Percentiles rank a stretch among this genome's conserved stretches.
These are phyloP conservation scores for Bombycilla garrulus DNA, from an alignment of 2,113 vertebrate species.

Conservation along the genomic window DNA sequence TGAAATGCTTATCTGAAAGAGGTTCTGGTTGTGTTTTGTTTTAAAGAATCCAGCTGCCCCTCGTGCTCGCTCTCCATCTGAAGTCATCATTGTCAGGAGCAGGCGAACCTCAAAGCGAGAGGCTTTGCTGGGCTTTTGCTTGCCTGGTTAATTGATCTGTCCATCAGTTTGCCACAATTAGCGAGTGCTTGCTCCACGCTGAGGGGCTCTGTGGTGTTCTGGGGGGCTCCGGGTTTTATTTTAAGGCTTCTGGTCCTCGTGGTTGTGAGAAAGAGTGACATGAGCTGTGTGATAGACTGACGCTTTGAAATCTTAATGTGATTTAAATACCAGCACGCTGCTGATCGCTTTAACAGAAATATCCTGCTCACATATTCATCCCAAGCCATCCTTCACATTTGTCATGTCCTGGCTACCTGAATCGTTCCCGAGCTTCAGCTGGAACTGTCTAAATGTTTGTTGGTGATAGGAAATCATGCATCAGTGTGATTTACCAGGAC, in stretches of 20 bases:
- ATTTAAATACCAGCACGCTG: slow-evolving; percentile 23
- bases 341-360: slow-evolving; percentile 6
- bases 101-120: neutral
- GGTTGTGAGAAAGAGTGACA: neutral
- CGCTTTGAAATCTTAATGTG: slow-evolving; percentile 41
- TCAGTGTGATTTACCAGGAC: neutral
- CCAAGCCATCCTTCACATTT: neutral
- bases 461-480: neutral
- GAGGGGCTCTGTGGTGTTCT: neutral
- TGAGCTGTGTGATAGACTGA: neutral
- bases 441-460: neutral
- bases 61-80: neutral
- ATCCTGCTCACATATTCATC: slow-evolving; percentile 24
- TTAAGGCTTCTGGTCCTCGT: neutral
- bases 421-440: neutral
- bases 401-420: slow-evolving; percentile 1
- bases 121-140: neutral
- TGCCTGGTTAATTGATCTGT: neutral
- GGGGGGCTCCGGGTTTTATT: neutral
- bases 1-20: slow-evolving; percentile 4
- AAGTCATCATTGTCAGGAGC: slow-evolving; percentile 19
- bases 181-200: neutral
- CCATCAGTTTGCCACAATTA: slow-evolving; percentile 7
- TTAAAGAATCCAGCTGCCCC: slow-evolving; percentile 24
- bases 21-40: slow-evolving; percentile 17